Evolutionary conservation across 2,888 invertebrate species (phyloP).

Genomic region (Troides helena): DNA sequence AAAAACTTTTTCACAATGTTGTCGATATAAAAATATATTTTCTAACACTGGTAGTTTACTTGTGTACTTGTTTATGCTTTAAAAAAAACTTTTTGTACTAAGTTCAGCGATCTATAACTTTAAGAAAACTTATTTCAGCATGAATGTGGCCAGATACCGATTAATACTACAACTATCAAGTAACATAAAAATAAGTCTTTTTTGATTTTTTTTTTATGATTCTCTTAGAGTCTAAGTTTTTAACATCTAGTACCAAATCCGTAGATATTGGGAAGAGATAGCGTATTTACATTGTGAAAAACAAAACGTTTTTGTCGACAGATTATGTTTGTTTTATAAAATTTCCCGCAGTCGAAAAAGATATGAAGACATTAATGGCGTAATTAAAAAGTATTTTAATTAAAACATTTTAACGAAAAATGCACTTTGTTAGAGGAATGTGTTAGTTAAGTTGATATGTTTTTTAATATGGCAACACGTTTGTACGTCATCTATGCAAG

Average conservation of each 20-base stretch:
- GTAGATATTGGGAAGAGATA: conserved; percentile 50
- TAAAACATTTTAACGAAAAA: conserved; percentile 29
- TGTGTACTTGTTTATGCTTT: conserved; percentile 9
- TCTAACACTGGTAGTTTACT: conserved; percentile 5
- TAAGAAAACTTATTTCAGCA: background rate
- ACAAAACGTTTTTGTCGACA: background rate
- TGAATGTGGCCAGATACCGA: conserved; percentile 38
- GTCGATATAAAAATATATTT: background rate
- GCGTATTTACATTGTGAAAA: conserved; percentile 35
- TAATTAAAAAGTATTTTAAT: conserved; percentile 1
- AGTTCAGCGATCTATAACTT: background rate
- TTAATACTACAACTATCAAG: conserved; percentile 40
- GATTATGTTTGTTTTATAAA: conserved; percentile 4
- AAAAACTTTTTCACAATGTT: background rate
- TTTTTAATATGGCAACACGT: conserved; percentile 58
- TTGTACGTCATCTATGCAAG: conserved; percentile 13
- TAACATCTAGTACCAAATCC: conserved; percentile 60
- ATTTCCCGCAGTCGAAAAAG: conserved; percentile 22
- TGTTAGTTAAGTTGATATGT: conserved; percentile 71
- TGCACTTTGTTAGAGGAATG: conserved; percentile 56
- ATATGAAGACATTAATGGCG: conserved; percentile 5
- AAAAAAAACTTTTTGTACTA: conserved; percentile 5
- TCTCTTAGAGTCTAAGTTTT: conserved; percentile 54
- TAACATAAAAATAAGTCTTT: conserved; percentile 69
- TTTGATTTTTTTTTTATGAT: conserved; percentile 46